Percentiles rank a stretch among this genome's conserved stretches.
Evolutionary conservation across 2,797 vertebrate genomes (phyloP).

Genomic region (Ctenopoma kingsleyae): DNA sequence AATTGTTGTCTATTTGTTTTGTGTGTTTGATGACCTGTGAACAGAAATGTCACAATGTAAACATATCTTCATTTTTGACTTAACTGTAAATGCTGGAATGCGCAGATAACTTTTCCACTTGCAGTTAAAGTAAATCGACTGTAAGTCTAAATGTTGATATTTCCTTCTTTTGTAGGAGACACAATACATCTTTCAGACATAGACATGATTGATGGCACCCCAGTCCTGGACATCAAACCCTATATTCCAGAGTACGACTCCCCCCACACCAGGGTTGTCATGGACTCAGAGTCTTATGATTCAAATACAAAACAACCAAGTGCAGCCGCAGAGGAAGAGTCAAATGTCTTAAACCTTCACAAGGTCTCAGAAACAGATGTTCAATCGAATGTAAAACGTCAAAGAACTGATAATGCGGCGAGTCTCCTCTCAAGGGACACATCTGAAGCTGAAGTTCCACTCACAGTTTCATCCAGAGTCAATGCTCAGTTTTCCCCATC

Average conservation of each 20-base stretch:
- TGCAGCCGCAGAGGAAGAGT: not conserved
- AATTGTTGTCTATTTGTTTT: not conserved
- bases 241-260: constrained; percentile 92
- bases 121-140: too few relatives aligned
- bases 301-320: constrained; percentile 13
- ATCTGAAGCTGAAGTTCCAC: constrained; percentile 10
- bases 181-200: constrained; percentile 89
- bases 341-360: not conserved
- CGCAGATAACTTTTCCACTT: too few relatives aligned
- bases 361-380: constrained; percentile 9
- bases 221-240: constrained; percentile 92
- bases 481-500: constrained; percentile 19
- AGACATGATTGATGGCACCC: constrained; percentile 91
- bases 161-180: constrained; percentile 87
- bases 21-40: not conserved
- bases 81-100: too few relatives aligned
- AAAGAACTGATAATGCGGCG: constrained; percentile 2
- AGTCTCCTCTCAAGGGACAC: constrained; percentile 12
- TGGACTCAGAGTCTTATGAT: constrained; percentile 21
- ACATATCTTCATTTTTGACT: not conserved
- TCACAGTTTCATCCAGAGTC: not conserved
- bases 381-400: constrained; percentile 16
- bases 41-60: not conserved
- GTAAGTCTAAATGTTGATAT: not conserved
- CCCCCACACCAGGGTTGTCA: constrained; percentile 62